These are phyloP conservation scores for Drosophila suboccidentalis DNA, from an alignment of 2,888 invertebrate genomes.

Conservation along the genomic window DNA sequence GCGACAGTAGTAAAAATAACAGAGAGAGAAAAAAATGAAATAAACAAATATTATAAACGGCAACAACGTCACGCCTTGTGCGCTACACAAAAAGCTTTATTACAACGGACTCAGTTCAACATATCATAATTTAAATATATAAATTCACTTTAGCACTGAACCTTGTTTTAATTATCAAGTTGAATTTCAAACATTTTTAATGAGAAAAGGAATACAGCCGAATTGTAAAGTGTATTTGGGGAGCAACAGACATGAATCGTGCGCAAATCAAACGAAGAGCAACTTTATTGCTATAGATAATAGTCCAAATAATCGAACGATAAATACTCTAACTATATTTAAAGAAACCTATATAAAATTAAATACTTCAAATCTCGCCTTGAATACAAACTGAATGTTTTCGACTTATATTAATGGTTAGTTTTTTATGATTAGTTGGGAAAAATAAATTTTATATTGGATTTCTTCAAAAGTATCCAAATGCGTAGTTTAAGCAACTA, in stretches of 20 bases:
- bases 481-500: no score
- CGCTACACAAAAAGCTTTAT: slow-evolving; percentile 12
- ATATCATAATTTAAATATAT: neutral
- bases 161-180: neutral
- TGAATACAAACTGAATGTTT: neutral
- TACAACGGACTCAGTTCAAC: neutral
- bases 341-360: neutral
- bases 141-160: neutral
- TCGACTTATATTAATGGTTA: no score
- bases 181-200: neutral
- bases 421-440: no score
- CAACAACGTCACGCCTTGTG: slow-evolving; percentile 9
- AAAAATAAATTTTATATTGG: no score
- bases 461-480: no score
- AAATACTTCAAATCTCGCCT: neutral
- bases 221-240: slow-evolving; percentile 7
- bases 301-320: neutral
- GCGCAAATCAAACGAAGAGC: slow-evolving; percentile 30
- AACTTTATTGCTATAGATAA: neutral
- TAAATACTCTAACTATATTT: neutral
- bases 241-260: slow-evolving; percentile 17
- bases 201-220: neutral
- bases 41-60: slow-evolving; percentile 18
- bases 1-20: slow-evolving; percentile 63
- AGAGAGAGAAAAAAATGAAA: slow-evolving; percentile 29